Evolutionary conservation across 2,113 vertebrate genomes (phyloP).

Genomic region (Caranx ignobilis): DNA sequence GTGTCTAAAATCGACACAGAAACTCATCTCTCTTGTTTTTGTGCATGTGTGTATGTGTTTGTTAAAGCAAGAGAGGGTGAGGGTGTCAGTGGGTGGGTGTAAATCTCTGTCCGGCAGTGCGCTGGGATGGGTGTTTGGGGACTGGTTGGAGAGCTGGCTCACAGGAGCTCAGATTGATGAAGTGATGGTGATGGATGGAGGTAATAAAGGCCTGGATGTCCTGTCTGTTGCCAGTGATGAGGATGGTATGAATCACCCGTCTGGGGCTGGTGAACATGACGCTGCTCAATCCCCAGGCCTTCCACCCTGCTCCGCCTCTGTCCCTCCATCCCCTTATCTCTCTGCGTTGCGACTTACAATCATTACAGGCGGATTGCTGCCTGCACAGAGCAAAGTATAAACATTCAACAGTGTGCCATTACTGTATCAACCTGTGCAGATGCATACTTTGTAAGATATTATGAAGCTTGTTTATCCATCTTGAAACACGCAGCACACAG

Average conservation of each 20-base stretch:
- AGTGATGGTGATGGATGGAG: slow-evolving; percentile 86
- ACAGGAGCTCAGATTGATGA: slow-evolving; percentile 80
- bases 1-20: slow-evolving; percentile 43
- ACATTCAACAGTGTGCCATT: slow-evolving; percentile 54
- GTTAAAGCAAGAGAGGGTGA: slow-evolving; percentile 53
- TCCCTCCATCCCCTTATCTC: slow-evolving; percentile 53
- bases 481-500: slow-evolving; percentile 36
- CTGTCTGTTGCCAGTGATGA: slow-evolving; percentile 83
- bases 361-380: slow-evolving; percentile 46
- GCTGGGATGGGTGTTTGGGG: slow-evolving; percentile 80
- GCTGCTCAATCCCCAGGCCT: slow-evolving; percentile 63
- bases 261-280: slow-evolving; percentile 74
- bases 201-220: slow-evolving; percentile 87
- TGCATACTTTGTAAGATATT: slow-evolving; percentile 53
- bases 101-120: slow-evolving; percentile 79
- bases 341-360: slow-evolving; percentile 51
- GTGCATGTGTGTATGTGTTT: slow-evolving; percentile 48
- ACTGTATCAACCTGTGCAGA: slow-evolving; percentile 49
- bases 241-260: slow-evolving; percentile 85
- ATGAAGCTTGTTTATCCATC: slow-evolving; percentile 57
- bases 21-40: slow-evolving; percentile 68
- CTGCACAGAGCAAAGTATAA: slow-evolving; percentile 41
- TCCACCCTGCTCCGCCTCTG: slow-evolving; percentile 51
- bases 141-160: slow-evolving; percentile 76
- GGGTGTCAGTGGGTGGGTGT: slow-evolving; percentile 72